These are phyloP conservation scores for Tetragnatha montana DNA, from an alignment of 2,888 invertebrate species.

Conservation along the genomic window DNA sequence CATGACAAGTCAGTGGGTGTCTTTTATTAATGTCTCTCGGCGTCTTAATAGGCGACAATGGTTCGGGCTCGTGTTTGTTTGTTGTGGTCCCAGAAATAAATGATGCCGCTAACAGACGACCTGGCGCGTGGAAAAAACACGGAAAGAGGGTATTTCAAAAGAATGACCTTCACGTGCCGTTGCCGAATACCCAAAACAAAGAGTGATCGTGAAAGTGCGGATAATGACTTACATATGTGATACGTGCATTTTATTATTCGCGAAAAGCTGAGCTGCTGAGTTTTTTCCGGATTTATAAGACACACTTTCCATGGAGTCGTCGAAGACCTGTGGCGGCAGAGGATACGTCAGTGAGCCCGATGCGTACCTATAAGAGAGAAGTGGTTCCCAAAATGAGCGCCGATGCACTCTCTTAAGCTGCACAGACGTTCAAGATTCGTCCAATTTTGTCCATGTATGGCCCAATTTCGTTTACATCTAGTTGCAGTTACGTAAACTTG, in stretches of 20 bases:
- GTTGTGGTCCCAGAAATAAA: conserved; percentile 52
- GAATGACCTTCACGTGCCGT: conserved; percentile 63
- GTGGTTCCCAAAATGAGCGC: no score
- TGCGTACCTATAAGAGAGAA: no score
- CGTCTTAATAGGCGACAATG: conserved; percentile 46
- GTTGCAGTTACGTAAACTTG: no score
- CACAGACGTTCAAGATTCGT: no score
- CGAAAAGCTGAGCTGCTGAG: conserved; percentile 2
- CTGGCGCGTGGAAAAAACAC: conserved; percentile 20
- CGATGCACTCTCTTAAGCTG: no score
- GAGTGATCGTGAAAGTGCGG: conserved; percentile 52
- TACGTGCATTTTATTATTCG: conserved; percentile 20
- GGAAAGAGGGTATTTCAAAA: conserved; percentile 10
- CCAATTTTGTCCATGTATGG: no score
- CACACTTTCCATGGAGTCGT: no score
- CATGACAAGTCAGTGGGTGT: conserved; percentile 36
- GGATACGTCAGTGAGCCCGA: no score
- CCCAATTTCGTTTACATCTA: no score
- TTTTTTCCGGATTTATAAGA: neutral
- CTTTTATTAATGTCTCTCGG: conserved; percentile 29
- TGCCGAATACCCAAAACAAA: conserved; percentile 57
- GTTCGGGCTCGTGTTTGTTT: conserved; percentile 62
- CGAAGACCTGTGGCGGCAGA: no score
- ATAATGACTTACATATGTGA: conserved; percentile 65
- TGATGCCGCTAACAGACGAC: conserved; percentile 53